Evolutionary conservation across 30 jellyfish, hydroid and myxozoan genomes (phyloP).

Genomic region (Cassiopea andromeda): DNA sequence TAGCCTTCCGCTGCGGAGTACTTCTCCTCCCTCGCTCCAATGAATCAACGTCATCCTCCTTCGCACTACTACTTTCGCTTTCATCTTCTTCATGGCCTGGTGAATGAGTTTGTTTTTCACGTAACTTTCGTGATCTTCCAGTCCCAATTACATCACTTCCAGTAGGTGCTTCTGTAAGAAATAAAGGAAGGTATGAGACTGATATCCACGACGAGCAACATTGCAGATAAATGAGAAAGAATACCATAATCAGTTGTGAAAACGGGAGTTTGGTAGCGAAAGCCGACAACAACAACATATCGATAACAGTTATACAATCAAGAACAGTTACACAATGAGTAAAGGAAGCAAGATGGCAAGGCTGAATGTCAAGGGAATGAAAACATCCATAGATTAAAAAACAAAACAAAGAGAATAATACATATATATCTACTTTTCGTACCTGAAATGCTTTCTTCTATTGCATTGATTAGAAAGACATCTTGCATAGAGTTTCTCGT

Average conservation of each 20-base stretch:
- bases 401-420: too few relatives aligned
- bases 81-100: slow-evolving; percentile 62
- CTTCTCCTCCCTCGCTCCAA: slow-evolving; percentile 48
- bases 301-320: too few relatives aligned
- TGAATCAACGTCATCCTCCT: slow-evolving; percentile 74
- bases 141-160: slow-evolving; percentile 53
- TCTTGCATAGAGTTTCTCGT: slow-evolving; percentile 99
- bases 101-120: slow-evolving; percentile 53
- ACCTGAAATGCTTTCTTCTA: slow-evolving; percentile 97
- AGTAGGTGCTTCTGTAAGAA: slow-evolving; percentile 55
- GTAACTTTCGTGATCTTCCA: slow-evolving; percentile 28
- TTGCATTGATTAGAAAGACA: slow-evolving; percentile 86
- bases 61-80: slow-evolving; percentile 74
- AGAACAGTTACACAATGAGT: too few relatives aligned
- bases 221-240: too few relatives aligned
- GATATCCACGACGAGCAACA: too few relatives aligned
- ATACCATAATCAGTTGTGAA: background rate
- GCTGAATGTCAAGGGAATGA: too few relatives aligned
- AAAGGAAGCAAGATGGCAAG: too few relatives aligned
- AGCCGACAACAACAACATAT: too few relatives aligned
- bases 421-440: background rate
- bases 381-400: too few relatives aligned
- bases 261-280: too few relatives aligned
- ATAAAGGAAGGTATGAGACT: background rate
- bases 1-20: slow-evolving; percentile 64